Percentiles rank a stretch among this genome's conserved stretches.
Conservation (phyloP, 2,113 vertebrate species). For the Phalacrocorax brasilianus region DNA sequence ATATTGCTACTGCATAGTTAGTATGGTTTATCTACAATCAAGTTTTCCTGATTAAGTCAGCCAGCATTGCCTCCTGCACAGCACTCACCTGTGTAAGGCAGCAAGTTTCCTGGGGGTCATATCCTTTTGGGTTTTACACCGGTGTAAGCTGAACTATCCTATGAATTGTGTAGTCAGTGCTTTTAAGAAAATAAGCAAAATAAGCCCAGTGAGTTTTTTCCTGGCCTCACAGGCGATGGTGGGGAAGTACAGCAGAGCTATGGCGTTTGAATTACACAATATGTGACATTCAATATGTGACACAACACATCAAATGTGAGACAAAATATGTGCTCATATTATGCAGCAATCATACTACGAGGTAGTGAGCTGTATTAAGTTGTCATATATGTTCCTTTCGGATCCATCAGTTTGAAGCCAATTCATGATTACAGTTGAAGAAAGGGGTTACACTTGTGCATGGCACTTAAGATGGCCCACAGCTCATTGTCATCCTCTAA, state of each 20-base stretch:
- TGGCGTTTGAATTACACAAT: background rate
- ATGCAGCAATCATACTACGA: background rate
- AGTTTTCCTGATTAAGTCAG: background rate
- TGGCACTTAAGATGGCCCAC: accelerated
- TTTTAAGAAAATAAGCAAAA: background rate
- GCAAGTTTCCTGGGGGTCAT: background rate
- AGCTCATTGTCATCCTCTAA: background rate
- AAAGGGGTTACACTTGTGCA: background rate
- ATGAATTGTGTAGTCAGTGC: background rate
- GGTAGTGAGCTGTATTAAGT: background rate
- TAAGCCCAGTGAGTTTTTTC: background rate
- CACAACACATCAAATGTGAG: no score
- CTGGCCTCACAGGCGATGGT: background rate
- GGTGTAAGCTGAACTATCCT: background rate
- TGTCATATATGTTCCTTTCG: background rate
- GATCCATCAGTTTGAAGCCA: background rate
- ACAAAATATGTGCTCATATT: background rate
- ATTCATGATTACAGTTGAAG: background rate
- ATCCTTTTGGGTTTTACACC: background rate
- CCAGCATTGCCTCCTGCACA: background rate
- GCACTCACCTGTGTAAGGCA: background rate
- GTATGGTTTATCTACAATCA: background rate
- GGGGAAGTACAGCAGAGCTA: background rate
- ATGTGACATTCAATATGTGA: no score
- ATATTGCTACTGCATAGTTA: background rate